phyloP scores from a whole-genome alignment of 1,140 invertebrate species.

The Brachionus paranguensis region DNA sequence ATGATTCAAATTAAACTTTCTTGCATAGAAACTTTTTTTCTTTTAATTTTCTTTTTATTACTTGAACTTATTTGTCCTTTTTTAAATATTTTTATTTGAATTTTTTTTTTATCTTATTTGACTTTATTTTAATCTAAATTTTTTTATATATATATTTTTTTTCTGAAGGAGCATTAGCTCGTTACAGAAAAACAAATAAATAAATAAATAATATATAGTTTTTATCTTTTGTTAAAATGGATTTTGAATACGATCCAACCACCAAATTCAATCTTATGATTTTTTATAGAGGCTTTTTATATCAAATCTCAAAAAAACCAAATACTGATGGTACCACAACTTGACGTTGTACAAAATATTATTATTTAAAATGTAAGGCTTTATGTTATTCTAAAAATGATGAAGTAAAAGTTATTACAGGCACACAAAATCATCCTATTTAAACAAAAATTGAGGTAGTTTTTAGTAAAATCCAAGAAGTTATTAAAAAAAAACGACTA shows the following conservation, averaged over 20 bases:
- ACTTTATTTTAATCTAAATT: no score
- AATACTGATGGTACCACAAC: not conserved
- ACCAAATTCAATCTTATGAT: not conserved
- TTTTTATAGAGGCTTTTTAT: not conserved
- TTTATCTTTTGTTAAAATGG: not conserved
- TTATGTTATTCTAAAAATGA: not conserved
- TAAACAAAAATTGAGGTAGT: not conserved
- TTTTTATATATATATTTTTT: no score
- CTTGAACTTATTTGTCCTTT: no score
- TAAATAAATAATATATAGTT: no score
- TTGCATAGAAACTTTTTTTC: no score
- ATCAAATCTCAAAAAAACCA: not conserved
- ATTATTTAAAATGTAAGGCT: not conserved
- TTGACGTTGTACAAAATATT: not conserved
- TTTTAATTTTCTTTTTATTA: no score
- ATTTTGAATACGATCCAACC: not conserved
- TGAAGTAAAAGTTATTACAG: not conserved
- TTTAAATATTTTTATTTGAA: no score
- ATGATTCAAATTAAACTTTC: no score
- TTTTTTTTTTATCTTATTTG: no score
- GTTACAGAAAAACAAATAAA: no score
- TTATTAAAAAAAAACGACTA: not conserved
- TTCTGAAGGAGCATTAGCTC: no score
- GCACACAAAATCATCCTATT: not conserved
- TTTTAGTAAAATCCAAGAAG: not conserved